These are phyloP conservation scores for Rhinogobio ventralis DNA, from an alignment of 2,797 vertebrate species.

Conservation along the genomic window DNA sequence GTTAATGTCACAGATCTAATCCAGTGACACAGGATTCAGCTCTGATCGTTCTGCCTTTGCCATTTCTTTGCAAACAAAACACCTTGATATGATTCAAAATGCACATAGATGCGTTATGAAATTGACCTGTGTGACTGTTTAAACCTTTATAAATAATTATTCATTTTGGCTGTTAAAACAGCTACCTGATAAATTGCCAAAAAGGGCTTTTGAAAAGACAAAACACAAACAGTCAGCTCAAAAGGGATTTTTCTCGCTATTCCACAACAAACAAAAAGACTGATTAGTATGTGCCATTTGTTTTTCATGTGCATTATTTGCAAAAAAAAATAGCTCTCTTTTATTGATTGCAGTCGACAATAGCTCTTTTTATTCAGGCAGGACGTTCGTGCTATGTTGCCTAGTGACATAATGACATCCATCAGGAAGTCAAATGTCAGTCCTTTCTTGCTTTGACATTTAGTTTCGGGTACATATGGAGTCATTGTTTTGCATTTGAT, in stretches of 20 bases:
- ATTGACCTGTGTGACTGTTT: neutral
- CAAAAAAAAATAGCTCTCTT: constrained; percentile 53
- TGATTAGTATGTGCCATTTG: constrained; percentile 53
- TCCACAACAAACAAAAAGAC: constrained; percentile 38
- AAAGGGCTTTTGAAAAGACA: constrained; percentile 14
- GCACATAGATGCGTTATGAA: neutral
- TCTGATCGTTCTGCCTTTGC: neutral
- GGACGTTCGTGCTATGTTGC: constrained; percentile 72
- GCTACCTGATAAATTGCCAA: constrained; percentile 17
- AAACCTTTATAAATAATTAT: constrained; percentile 10
- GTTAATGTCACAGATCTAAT: constrained; percentile 33
- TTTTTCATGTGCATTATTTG: constrained; percentile 52
- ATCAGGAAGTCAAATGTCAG: constrained; percentile 81
- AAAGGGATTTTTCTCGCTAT: constrained; percentile 37
- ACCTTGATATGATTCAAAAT: neutral
- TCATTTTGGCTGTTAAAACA: constrained; percentile 17
- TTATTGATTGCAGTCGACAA: constrained; percentile 65
- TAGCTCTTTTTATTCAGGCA: constrained; percentile 67
- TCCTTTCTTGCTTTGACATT: constrained; percentile 77
- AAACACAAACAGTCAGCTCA: constrained; percentile 24
- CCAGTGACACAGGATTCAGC: neutral
- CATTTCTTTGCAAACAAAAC: neutral
- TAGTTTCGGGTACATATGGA: constrained; percentile 35
- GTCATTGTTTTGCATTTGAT: constrained; percentile 51
- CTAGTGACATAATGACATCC: constrained; percentile 80